Conservation (phyloP, 2,113 vertebrate genomes). For the Pelecanus crispus region DNA sequence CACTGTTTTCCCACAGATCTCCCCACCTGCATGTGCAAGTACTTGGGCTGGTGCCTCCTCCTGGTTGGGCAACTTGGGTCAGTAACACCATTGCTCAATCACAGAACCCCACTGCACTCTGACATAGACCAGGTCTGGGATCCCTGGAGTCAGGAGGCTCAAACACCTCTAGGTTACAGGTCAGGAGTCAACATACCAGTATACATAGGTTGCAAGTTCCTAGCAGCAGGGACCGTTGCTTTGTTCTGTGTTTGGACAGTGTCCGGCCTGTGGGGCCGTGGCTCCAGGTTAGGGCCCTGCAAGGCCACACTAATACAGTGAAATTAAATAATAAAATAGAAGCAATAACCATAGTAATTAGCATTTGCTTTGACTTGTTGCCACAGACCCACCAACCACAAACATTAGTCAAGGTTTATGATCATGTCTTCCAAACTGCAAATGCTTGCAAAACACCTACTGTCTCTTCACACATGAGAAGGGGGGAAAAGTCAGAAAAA, state of each 20-base stretch:
- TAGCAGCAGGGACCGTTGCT: constrained; percentile 7
- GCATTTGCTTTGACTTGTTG: constrained; percentile 46
- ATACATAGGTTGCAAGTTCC: not conserved
- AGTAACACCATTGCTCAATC: constrained; percentile 3
- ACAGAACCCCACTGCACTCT: not conserved
- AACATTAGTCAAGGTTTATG: constrained; percentile 47
- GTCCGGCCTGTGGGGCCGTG: not conserved
- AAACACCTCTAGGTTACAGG: not conserved
- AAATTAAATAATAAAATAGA: constrained; percentile 60
- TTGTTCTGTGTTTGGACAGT: not conserved
- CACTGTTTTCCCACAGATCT: not conserved
- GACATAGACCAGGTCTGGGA: not conserved
- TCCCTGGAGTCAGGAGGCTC: not conserved
- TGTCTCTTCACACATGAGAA: not conserved
- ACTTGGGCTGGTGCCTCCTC: not conserved
- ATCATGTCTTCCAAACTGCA: not conserved
- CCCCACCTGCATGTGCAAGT: not conserved
- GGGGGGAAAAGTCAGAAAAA: not conserved
- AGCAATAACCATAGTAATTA: constrained; percentile 43
- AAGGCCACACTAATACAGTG: constrained; percentile 18
- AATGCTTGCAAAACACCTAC: constrained; percentile 27
- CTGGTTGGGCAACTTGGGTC: constrained; percentile 15
- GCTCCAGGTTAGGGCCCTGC: not conserved
- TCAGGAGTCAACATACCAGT: not conserved
- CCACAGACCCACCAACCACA: constrained; percentile 51